These are phyloP conservation scores for Asbolus verrucosus DNA, from an alignment of 1,140 invertebrate genomes.

Conservation along the genomic window DNA sequence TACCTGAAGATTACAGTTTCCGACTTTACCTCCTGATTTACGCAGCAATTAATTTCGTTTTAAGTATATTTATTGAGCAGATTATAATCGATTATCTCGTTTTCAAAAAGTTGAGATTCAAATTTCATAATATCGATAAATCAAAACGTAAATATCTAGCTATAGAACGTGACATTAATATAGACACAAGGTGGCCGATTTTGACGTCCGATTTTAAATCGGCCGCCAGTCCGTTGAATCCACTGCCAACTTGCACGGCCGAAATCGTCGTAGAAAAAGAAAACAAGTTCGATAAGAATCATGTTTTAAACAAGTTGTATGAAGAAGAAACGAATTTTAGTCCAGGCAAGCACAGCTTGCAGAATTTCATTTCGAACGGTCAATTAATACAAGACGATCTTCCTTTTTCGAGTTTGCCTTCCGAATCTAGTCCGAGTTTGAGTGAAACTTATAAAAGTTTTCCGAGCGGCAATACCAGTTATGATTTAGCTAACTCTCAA, in stretches of 20 bases:
- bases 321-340: conserved; percentile 14
- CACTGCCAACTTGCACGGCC: conserved; percentile 63
- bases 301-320: conserved; percentile 63
- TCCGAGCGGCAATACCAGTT: conserved; percentile 52
- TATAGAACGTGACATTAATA: conserved; percentile 70
- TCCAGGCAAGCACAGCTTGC: background rate
- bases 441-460: conserved; percentile 56
- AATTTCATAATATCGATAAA: conserved; percentile 70
- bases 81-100: conserved; percentile 73
- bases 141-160: conserved; percentile 73
- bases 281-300: conserved; percentile 60
- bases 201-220: conserved; percentile 64
- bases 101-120: conserved; percentile 69
- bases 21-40: conserved; percentile 72
- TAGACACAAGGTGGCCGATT: conserved; percentile 73
- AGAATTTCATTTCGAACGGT: background rate
- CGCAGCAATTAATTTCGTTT: conserved; percentile 71
- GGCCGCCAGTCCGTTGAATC: conserved; percentile 59
- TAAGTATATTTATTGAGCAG: conserved; percentile 73
- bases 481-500: conserved; percentile 55
- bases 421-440: conserved; percentile 50
- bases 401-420: conserved; percentile 54
- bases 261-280: conserved; percentile 65
- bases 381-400: conserved; percentile 47
- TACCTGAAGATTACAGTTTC: conserved; percentile 76